Conservation (phyloP, 2,113 vertebrate genomes). For the Archilochus colubris region DNA sequence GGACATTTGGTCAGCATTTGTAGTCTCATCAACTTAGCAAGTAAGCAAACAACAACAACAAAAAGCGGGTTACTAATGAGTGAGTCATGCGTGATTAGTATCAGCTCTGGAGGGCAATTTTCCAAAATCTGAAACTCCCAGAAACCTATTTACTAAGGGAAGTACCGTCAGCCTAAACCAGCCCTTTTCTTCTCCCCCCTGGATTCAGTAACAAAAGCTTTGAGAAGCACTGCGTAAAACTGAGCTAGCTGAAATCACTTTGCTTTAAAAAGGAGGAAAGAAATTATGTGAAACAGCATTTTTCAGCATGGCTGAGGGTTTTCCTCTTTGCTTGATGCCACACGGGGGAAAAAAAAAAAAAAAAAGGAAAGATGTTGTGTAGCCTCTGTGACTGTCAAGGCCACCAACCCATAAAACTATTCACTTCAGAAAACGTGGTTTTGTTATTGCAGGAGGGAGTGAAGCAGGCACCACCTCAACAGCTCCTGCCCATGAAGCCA, state of each 20-base stretch:
- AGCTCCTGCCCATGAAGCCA: fast-evolving
- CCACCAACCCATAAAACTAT: not conserved
- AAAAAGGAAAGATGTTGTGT: not conserved
- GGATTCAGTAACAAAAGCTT: not conserved
- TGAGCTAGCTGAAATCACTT: not conserved
- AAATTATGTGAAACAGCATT: not conserved
- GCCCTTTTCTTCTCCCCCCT: not conserved
- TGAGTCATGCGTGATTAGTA: not conserved
- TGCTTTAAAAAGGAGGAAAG: not conserved
- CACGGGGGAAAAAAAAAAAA: fast-evolving
- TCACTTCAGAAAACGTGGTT: not conserved
- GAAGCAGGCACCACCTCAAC: not conserved
- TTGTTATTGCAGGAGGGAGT: not conserved
- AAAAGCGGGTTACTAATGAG: not conserved
- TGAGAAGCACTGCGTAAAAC: not conserved
- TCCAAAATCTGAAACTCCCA: not conserved
- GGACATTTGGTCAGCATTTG: not conserved
- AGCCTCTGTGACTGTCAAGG: not conserved
- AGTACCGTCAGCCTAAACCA: not conserved
- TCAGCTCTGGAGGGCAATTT: not conserved
- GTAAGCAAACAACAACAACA: not conserved
- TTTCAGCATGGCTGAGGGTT: not conserved
- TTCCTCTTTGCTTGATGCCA: not conserved
- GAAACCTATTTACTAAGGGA: not conserved
- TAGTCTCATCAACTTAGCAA: not conserved